A percentile compares a stretch with the other conserved stretches of the same genome.
Conservation (phyloP, 2,888 invertebrate genomes). For the Lordiphosa fenestrarum region DNA sequence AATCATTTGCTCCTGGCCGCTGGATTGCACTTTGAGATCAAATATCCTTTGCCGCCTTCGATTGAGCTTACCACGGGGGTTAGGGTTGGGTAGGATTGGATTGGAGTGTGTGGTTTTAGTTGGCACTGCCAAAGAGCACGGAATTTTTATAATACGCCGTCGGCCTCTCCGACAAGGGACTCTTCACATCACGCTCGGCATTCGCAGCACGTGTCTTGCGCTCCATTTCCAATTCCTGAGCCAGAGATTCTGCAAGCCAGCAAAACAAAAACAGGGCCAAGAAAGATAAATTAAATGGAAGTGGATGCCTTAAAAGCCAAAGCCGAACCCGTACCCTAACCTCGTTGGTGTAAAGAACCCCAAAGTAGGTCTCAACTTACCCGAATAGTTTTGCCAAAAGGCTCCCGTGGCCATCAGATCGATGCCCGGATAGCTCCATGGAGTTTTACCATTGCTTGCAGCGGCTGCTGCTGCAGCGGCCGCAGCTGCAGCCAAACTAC, state of each 20-base stretch:
- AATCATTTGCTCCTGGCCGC: constrained; percentile 21
- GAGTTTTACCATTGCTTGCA: constrained; percentile 81
- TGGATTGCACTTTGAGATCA: constrained; percentile 79
- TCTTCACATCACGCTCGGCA: constrained; percentile 91
- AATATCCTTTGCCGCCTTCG: constrained; percentile 29
- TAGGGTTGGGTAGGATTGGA: constrained; percentile 2
- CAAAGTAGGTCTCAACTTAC: constrained; percentile 81
- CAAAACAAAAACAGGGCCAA: not conserved
- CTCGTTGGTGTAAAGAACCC: no score
- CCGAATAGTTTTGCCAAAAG: constrained; percentile 96
- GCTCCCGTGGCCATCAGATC: constrained; percentile 93
- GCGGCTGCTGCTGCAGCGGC: constrained; percentile 77
- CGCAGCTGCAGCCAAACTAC: constrained; percentile 73
- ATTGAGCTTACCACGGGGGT: constrained; percentile 31
- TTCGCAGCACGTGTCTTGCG: constrained; percentile 91
- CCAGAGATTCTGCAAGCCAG: constrained; percentile 86
- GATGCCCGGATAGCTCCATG: constrained; percentile 86
- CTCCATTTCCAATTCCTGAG: constrained; percentile 93
- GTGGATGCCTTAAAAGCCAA: no score
- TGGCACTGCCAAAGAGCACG: constrained; percentile 93
- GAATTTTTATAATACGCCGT: constrained; percentile 93
- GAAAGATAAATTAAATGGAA: not conserved
- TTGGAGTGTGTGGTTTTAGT: constrained; percentile 80
- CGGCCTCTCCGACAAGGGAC: constrained; percentile 89
- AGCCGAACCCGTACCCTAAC: no score